Evolutionary conservation across 2,797 vertebrate species (phyloP).

Genomic region (Nannoperca australis): DNA sequence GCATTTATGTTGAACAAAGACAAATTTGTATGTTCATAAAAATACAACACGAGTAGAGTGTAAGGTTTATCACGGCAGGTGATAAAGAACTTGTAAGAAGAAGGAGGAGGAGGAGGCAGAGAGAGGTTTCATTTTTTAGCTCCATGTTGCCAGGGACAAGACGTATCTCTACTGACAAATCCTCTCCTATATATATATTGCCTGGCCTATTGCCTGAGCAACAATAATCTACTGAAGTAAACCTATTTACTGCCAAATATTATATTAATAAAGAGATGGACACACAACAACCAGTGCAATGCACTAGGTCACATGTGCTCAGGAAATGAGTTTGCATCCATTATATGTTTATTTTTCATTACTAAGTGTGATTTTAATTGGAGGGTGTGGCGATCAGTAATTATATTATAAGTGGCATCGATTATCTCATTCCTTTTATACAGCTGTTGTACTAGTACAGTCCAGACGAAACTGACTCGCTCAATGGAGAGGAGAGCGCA

Average conservation of each 20-base stretch:
- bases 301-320: not conserved
- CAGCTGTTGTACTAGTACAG: not conserved
- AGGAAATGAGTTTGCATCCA: not conserved
- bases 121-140: constrained; percentile 11
- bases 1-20: not conserved
- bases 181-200: not conserved
- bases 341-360: not conserved
- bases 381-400: not conserved
- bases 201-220: not conserved
- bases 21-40: constrained; percentile 15
- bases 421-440: not conserved
- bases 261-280: not conserved
- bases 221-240: not conserved
- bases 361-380: not conserved
- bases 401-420: not conserved
- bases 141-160: constrained; percentile 7
- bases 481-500: not conserved
- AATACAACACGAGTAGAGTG: constrained; percentile 5
- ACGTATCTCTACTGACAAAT: constrained; percentile 9
- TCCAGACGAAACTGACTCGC: accelerated
- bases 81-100: constrained; percentile 13
- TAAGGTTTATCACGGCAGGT: not conserved
- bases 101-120: not conserved
- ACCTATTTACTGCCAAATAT: not conserved
- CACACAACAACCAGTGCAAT: not conserved